Evolutionary conservation across 2,113 vertebrate species (phyloP).

Genomic region (Lepus europaeus): DNA sequence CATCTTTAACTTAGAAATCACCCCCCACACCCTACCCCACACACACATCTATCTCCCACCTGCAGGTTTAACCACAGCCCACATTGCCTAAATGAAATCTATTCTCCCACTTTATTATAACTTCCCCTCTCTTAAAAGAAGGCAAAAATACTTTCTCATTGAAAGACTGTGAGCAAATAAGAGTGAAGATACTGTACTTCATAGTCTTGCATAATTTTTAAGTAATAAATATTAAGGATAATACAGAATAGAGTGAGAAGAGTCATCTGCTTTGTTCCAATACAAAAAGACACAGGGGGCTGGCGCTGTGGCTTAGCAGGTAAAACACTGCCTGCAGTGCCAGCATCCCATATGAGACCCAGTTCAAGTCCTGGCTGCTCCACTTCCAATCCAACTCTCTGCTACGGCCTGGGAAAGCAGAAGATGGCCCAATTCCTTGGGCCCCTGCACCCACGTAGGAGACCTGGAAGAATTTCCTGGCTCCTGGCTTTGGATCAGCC

Average conservation of each 20-base stretch:
- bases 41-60: not conserved
- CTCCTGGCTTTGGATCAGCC: too few relatives aligned
- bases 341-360: too few relatives aligned
- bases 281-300: not conserved
- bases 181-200: not conserved
- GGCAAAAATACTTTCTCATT: not conserved
- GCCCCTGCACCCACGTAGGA: too few relatives aligned
- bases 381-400: too few relatives aligned
- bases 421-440: too few relatives aligned
- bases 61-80: not conserved
- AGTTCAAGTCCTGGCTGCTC: too few relatives aligned
- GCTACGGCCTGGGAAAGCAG: too few relatives aligned
- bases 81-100: conserved; percentile 16
- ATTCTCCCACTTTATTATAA: not conserved
- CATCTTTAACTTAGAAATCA: conserved; percentile 54
- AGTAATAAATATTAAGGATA: conserved; percentile 14
- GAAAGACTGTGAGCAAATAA: not conserved
- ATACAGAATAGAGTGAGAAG: conserved; percentile 21
- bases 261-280: not conserved
- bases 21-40: not conserved
- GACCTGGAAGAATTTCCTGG: too few relatives aligned
- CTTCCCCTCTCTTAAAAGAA: not conserved
- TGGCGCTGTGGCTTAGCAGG: too few relatives aligned
- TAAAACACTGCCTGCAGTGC: too few relatives aligned
- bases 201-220: conserved; percentile 20